These are phyloP conservation scores for Lethocerus indicus DNA, from an alignment of 1,140 invertebrate species.

Conservation along the genomic window DNA sequence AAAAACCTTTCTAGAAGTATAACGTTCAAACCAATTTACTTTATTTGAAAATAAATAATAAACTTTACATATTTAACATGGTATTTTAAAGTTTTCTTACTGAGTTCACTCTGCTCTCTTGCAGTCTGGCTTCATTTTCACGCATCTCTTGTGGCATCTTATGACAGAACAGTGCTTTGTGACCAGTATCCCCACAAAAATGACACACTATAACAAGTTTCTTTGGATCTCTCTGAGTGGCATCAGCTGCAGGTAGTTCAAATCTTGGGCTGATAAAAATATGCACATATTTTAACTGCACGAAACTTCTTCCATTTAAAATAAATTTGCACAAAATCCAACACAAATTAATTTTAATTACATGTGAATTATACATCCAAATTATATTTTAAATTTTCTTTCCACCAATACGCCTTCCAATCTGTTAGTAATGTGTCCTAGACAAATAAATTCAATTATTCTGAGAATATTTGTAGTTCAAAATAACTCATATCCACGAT, in stretches of 20 bases:
- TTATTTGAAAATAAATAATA: too few species aligned
- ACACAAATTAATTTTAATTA: neutral
- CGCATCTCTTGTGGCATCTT: constrained; percentile 56
- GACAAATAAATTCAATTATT: too few species aligned
- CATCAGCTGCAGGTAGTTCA: constrained; percentile 73
- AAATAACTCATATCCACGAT: too few species aligned
- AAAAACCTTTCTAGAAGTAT: too few species aligned
- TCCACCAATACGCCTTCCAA: too few species aligned
- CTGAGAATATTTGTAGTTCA: too few species aligned
- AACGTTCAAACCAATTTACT: too few species aligned
- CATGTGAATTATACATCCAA: neutral
- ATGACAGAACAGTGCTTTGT: constrained; percentile 83
- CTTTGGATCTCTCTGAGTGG: constrained; percentile 62
- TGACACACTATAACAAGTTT: constrained; percentile 77
- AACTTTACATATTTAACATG: too few species aligned
- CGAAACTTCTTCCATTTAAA: neutral
- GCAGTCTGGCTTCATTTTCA: constrained; percentile 29
- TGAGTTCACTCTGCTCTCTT: constrained; percentile 9
- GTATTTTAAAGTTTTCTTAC: too few species aligned
- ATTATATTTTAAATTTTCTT: too few species aligned
- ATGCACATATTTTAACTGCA: neutral
- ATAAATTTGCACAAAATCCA: neutral
- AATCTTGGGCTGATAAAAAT: constrained; percentile 56
- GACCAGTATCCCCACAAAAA: constrained; percentile 88
- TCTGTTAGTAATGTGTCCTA: too few species aligned